Evolutionary conservation across 1,140 invertebrate species (phyloP).

Genomic region (Drosophila nikananu): DNA sequence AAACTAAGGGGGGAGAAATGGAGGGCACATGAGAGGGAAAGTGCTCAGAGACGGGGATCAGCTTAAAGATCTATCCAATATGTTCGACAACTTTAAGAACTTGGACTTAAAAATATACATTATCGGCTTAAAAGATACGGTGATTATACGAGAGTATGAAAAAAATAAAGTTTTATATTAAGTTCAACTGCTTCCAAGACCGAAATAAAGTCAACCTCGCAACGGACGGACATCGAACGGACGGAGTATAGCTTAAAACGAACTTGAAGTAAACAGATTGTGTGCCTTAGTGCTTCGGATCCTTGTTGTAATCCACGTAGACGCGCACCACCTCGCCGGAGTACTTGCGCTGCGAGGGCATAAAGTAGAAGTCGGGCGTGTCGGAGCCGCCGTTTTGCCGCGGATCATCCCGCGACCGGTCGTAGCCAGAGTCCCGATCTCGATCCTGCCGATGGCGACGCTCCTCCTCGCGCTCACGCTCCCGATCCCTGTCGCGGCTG

Average conservation of each 20-base stretch:
- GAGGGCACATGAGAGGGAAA: conserved; percentile 27
- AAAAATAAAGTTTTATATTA: not conserved
- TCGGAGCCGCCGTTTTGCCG: conserved; percentile 83
- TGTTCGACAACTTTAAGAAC: not conserved
- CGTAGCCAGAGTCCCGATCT: conserved; percentile 67
- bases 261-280: conserved; percentile 55
- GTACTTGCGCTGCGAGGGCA: conserved; percentile 97
- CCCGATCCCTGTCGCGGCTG: conserved; percentile 48
- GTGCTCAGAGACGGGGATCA: conserved; percentile 4
- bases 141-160: conserved; percentile 6
- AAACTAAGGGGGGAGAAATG: conserved; percentile 39
- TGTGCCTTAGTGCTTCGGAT: conserved; percentile 87
- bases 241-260: conserved; percentile 53
- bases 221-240: conserved; percentile 26
- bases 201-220: conserved; percentile 1
- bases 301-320: conserved; percentile 93
- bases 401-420: conserved; percentile 74
- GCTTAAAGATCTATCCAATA: not conserved
- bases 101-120: not conserved
- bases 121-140: not conserved
- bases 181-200: conserved; percentile 1
- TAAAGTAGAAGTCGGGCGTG: conserved; percentile 96
- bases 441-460: conserved; percentile 67
- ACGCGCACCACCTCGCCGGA: conserved; percentile 96
- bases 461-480: conserved; percentile 56